Conservation (phyloP, 92 coral and sea anemone species). For the Palythoa caribaeorum region DNA sequence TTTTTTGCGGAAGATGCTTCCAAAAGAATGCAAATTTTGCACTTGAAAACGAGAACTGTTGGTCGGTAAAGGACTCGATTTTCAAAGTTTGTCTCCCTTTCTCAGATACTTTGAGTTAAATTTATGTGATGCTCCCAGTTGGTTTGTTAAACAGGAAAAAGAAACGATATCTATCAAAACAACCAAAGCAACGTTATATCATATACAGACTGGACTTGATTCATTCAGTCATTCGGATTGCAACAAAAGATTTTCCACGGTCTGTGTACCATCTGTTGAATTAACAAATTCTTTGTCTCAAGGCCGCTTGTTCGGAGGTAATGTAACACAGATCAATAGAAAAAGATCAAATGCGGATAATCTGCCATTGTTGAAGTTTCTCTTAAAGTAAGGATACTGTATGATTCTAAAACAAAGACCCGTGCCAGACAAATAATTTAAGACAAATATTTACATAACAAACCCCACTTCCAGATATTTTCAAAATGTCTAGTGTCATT, state of each 20-base stretch:
- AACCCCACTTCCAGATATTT: conserved; percentile 2
- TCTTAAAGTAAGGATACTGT: conserved; percentile 8
- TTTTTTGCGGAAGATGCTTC: not conserved
- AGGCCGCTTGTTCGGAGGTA: conserved; percentile 4
- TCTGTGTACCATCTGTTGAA: conserved; percentile 22
- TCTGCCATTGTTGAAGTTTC: conserved; percentile 12
- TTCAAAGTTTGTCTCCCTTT: not conserved
- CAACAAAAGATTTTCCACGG: not conserved
- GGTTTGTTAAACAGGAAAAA: conserved; percentile 16
- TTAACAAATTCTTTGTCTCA: not conserved
- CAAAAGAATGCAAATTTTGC: not conserved
- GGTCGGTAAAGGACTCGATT: not conserved
- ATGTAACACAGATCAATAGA: not conserved
- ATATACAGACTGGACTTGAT: not conserved
- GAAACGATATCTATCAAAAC: not conserved
- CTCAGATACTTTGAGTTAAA: not conserved
- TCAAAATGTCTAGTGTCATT: not conserved
- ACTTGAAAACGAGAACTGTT: not conserved
- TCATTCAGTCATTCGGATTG: not conserved
- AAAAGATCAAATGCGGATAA: conserved; percentile 10
- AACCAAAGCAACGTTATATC: conserved; percentile 22
- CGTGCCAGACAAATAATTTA: conserved; percentile 2
- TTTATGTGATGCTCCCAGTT: not conserved
- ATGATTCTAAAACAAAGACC: conserved; percentile 19
- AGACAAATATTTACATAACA: conserved; percentile 36